Percentiles rank a stretch among this genome's conserved stretches.
These are phyloP conservation scores for Gymnorhina tibicen DNA, from an alignment of 2,113 vertebrate genomes.

Conservation along the genomic window DNA sequence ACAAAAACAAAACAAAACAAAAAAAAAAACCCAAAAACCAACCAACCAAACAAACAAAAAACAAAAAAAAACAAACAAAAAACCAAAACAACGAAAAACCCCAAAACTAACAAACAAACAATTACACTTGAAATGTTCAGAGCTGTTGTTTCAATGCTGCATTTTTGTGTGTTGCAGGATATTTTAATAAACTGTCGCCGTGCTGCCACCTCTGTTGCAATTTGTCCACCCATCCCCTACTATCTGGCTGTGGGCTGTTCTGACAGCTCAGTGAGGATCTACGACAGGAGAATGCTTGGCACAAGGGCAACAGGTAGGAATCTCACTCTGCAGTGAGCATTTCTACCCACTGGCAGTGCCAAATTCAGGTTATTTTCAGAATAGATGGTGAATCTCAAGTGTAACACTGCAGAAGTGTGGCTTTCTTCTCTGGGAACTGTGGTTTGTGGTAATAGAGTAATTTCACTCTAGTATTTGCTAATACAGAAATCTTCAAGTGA, in stretches of 20 bases:
- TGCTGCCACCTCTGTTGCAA: constrained; percentile 95
- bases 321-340: not conserved
- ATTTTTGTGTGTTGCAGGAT: constrained; percentile 76
- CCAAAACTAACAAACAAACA: not conserved
- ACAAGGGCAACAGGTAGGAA: constrained; percentile 90
- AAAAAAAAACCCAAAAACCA: not conserved
- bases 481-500: not conserved
- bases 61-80: not conserved
- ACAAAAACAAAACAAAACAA: not conserved
- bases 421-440: not conserved
- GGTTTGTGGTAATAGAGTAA: not conserved
- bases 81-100: no score
- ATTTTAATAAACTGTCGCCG: constrained; percentile 97
- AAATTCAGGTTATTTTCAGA: not conserved
- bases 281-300: constrained; percentile 94
- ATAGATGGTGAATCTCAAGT: not conserved
- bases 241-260: constrained; percentile 97
- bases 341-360: not conserved
- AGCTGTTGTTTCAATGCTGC: not conserved
- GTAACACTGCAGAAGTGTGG: not conserved
- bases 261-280: constrained; percentile 97
- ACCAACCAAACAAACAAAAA: not conserved
- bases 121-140: not conserved
- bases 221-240: constrained; percentile 92
- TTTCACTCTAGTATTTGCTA: not conserved